Evolutionary conservation across 2,888 invertebrate genomes (phyloP).

Genomic region (Zeuzera pyrina): DNA sequence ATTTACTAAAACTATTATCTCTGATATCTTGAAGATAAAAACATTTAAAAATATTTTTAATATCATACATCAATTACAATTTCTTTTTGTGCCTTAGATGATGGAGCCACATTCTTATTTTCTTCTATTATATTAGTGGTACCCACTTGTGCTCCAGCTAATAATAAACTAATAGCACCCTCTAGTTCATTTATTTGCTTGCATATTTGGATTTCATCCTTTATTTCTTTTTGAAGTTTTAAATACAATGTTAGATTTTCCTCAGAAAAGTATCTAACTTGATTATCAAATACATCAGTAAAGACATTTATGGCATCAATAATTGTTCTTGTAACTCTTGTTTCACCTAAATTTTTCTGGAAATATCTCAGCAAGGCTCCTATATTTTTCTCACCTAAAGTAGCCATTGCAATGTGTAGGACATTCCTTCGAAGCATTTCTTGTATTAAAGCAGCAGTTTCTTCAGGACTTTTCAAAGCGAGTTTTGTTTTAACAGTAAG

Average conservation of each 20-base stretch:
- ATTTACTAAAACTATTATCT: background rate
- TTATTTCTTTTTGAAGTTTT: constrained; percentile 73
- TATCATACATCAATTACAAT: constrained; percentile 70
- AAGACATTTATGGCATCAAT: constrained; percentile 83
- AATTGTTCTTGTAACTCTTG: constrained; percentile 81
- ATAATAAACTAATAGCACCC: constrained; percentile 78
- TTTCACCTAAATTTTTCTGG: constrained; percentile 80
- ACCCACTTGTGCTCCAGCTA: constrained; percentile 72
- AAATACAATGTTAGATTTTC: constrained; percentile 75
- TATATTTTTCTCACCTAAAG: constrained; percentile 78
- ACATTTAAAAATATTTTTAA: constrained; percentile 11
- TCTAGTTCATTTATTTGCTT: constrained; percentile 76
- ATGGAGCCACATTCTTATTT: constrained; percentile 42
- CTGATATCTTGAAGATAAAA: background rate
- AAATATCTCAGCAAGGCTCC: constrained; percentile 82
- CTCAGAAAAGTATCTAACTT: constrained; percentile 75
- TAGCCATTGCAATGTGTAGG: constrained; percentile 81
- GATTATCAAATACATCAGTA: constrained; percentile 81
- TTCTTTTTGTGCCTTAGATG: constrained; percentile 66
- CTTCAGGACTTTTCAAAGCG: constrained; percentile 79
- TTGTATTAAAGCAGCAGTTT: constrained; percentile 85
- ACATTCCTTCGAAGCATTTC: constrained; percentile 90
- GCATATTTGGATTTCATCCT: constrained; percentile 79
- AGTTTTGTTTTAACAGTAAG: constrained; percentile 75
- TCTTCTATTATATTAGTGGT: constrained; percentile 39